Conservation (phyloP, 2,113 vertebrate genomes). For the Oreochromis spilurus region DNA sequence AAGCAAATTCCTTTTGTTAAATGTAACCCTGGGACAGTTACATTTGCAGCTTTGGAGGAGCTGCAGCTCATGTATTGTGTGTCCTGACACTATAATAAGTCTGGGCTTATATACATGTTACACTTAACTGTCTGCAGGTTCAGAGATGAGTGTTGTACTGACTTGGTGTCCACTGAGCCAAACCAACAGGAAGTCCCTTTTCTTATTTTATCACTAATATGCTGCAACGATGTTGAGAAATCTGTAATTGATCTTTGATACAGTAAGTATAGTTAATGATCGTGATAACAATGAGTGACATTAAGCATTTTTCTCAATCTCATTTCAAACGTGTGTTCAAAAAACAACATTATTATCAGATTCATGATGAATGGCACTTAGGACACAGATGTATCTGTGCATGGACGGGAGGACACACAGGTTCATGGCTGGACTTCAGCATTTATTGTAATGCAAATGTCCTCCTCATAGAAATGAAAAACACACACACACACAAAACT, state of each 20-base stretch:
- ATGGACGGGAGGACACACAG: neutral
- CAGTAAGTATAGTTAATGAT: neutral
- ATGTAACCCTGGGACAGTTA: neutral
- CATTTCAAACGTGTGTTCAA: neutral
- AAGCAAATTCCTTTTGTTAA: accelerated
- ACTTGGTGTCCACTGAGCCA: neutral
- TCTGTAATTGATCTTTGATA: neutral
- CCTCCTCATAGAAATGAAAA: neutral
- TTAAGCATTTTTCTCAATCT: neutral
- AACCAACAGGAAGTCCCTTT: neutral
- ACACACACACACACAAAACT: neutral
- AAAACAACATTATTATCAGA: neutral
- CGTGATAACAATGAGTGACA: neutral
- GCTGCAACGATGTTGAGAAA: neutral
- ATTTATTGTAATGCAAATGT: neutral
- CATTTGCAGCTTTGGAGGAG: neutral
- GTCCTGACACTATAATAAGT: neutral
- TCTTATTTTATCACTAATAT: neutral
- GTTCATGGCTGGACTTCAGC: neutral
- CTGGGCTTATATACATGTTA: neutral
- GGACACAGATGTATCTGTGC: neutral
- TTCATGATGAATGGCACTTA: neutral
- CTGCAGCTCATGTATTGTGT: accelerated
- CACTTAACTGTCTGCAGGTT: neutral
- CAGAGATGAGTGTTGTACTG: neutral